Percentiles rank a stretch among this genome's conserved stretches.
phyloP scores from a whole-genome alignment of 2,113 vertebrate species.

The Odocoileus virginianus region DNA sequence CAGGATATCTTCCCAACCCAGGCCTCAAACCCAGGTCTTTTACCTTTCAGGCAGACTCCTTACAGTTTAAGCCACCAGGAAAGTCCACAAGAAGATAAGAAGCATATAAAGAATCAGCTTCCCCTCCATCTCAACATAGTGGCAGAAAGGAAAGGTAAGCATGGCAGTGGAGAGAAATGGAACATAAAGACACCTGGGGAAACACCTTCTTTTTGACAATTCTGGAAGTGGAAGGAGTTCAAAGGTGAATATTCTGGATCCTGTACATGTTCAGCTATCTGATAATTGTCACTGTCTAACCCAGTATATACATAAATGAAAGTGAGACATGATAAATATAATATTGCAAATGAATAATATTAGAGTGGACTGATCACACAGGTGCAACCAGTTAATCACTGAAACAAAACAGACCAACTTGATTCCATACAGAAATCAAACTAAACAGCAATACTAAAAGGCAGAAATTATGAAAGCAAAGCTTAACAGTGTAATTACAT shows the following conservation, averaged over 20 bases:
- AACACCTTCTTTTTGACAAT: neutral
- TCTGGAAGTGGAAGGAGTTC: neutral
- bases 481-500: neutral
- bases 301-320: neutral
- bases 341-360: neutral
- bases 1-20: neutral
- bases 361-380: neutral
- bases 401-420: neutral
- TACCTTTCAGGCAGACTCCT: neutral
- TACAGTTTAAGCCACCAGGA: neutral
- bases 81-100: neutral
- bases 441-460: neutral
- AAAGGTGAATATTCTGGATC: neutral
- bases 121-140: accelerated
- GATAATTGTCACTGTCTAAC: neutral
- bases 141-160: too few relatives aligned
- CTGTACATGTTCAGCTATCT: neutral
- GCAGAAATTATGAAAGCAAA: neutral
- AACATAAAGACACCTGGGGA: neutral
- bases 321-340: neutral
- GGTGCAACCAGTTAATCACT: neutral
- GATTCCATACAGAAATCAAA: neutral
- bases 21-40: neutral
- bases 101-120: neutral
- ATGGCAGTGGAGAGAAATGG: neutral